Base-by-base conservation (phyloP, 2,113 vertebrate species). In the Dipodomys merriami region DNA sequence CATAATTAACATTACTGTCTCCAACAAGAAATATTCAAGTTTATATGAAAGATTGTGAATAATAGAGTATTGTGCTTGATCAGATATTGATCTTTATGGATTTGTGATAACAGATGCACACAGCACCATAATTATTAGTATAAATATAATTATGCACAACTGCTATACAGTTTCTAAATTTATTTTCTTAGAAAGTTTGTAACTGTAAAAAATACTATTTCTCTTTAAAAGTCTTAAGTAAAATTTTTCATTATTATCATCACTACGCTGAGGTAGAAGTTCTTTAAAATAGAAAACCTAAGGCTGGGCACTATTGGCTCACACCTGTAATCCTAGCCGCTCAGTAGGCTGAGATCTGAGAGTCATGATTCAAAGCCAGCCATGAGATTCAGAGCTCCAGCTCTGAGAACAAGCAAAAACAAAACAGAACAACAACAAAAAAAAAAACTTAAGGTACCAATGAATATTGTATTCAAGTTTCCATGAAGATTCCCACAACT, bases 1-100 rank as follows among this genome's bases (percentile, higher is more conserved):
- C 23, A 91, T 62, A 88, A 83, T 95, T 82, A 93, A 73, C 29
- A 93, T 46, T 89, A 87, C 81, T 72, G 6, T 91, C 33, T 74
- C 18, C 72, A 92, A 90, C 13, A 86, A 91, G 25, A 95, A 95
- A 68, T 83, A 90, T 33, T 82, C 73, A 88, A 39, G 16, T 27
- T 72, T 80, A 67, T 68, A 76, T 53, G 4, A 83, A 95, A 80
- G 23, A 92, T 83, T 4, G 6, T 35, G 1, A 84, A 84, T 20
- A 60, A 68, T 91, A 94, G 4, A 49, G 16, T 23, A 49, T 8
- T 57, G 7, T 71, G 30, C 76, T 85, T 90, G 35, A 88, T 88
- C 35, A 87, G 89, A 84, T 87, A 87, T 44, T 91, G 25, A 92
- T 68, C 71, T 87, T 44, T 11, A 74, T 22, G 90, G 39, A 91